Percentiles rank a stretch among this genome's conserved stretches.
Conservation (phyloP, 2,797 vertebrate species). For the Philypnodon macrostomus region DNA sequence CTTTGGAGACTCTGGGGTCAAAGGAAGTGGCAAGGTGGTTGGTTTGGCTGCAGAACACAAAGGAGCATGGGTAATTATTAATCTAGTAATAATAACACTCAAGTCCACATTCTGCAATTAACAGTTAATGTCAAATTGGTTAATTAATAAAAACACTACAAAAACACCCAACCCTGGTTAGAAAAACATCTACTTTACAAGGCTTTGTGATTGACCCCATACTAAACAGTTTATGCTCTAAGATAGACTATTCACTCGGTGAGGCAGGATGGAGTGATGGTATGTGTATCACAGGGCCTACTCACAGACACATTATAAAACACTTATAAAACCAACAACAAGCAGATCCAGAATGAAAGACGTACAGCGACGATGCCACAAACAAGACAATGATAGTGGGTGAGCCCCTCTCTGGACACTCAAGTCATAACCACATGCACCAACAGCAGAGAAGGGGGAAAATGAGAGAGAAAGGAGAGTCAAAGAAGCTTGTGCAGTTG, state of each 20-base stretch:
- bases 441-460: slow-evolving; percentile 72
- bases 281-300: slow-evolving; percentile 57
- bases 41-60: slow-evolving; percentile 94
- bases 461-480: slow-evolving; percentile 79
- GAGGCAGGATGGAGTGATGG: slow-evolving; percentile 83
- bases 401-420: slow-evolving; percentile 67
- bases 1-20: slow-evolving; percentile 99
- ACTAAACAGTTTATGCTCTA: slow-evolving; percentile 54
- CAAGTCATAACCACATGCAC: slow-evolving; percentile 78
- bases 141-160: slow-evolving; percentile 69
- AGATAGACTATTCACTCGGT: slow-evolving; percentile 68
- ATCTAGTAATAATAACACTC: slow-evolving; percentile 78
- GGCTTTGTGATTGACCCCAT: slow-evolving; percentile 74
- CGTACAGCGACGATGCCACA: slow-evolving; percentile 66
- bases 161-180: slow-evolving; percentile 69
- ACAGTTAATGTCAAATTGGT: slow-evolving; percentile 70
- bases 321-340: slow-evolving; percentile 46
- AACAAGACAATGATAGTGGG: slow-evolving; percentile 74
- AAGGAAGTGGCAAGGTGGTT: slow-evolving; percentile 99
- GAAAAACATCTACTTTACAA: slow-evolving; percentile 49
- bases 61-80: slow-evolving; percentile 85
- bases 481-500: slow-evolving; percentile 85
- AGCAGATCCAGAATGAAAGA: slow-evolving; percentile 56
- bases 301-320: slow-evolving; percentile 59
- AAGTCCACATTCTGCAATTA: slow-evolving; percentile 78